Conservation (phyloP, 2,797 vertebrate species). For the Sylvia borin region DNA sequence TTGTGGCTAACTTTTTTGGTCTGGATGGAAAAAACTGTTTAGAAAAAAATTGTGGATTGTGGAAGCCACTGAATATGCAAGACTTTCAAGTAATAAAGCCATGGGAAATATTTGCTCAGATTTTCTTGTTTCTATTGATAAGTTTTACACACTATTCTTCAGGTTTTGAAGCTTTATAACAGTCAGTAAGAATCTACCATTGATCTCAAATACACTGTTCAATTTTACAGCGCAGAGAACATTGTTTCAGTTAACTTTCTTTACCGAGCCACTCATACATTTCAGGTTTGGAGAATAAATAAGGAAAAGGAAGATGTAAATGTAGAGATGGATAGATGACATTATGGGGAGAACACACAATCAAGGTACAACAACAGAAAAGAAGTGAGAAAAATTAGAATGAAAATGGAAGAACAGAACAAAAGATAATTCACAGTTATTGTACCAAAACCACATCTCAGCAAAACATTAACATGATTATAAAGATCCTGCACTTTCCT, state of each 20-base stretch:
- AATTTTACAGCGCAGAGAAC: not conserved
- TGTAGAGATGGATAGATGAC: not conserved
- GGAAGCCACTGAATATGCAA: not conserved
- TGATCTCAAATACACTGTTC: not conserved
- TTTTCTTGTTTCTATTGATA: not conserved
- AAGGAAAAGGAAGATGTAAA: not conserved
- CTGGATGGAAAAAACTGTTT: not conserved
- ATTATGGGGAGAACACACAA: not conserved
- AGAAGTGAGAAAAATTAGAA: not conserved
- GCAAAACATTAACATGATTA: not conserved
- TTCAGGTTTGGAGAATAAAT: not conserved
- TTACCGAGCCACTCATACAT: not conserved
- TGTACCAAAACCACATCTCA: not conserved
- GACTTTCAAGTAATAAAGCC: not conserved
- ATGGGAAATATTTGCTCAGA: not conserved
- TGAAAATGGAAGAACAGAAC: not conserved
- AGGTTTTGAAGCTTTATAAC: not conserved
- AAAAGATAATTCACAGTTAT: not conserved
- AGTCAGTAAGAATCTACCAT: not conserved
- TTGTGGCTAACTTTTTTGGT: not conserved
- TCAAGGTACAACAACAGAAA: not conserved
- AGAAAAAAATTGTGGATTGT: not conserved
- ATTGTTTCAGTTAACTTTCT: not conserved
- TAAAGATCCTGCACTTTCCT: not conserved
- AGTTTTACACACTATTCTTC: not conserved